phyloP scores from a whole-genome alignment of 2,113 vertebrate species.

The Paradoxurus hermaphroditus region DNA sequence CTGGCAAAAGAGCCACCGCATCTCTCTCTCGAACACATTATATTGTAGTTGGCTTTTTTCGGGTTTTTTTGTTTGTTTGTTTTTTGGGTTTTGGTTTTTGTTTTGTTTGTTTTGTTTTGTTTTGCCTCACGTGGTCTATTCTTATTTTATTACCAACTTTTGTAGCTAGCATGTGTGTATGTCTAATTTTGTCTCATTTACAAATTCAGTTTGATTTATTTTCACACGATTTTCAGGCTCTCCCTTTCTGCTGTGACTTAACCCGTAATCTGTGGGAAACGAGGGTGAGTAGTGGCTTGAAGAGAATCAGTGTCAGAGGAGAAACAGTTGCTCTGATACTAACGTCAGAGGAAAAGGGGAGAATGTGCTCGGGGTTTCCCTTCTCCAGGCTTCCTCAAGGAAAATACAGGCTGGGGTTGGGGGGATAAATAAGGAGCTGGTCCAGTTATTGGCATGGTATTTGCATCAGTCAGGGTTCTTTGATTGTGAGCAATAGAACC shows the following conservation, averaged over 20 bases:
- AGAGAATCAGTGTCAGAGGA: neutral
- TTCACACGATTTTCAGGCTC: constrained; percentile 31
- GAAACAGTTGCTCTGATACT: neutral
- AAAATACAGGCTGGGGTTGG: neutral
- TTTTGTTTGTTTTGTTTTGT: neutral
- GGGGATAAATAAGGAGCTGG: neutral
- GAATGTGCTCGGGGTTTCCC: neutral
- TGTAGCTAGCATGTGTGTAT: neutral
- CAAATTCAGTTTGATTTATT: neutral
- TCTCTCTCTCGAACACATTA: neutral
- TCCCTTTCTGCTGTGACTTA: neutral
- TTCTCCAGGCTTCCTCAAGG: neutral
- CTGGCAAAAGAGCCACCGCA: neutral
- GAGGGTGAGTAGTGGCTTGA: neutral
- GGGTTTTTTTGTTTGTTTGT: no score
- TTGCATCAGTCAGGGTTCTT: neutral
- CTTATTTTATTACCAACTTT: constrained; percentile 13
- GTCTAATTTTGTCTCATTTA: constrained; percentile 37
- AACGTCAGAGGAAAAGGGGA: neutral
- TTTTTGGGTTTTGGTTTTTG: no score
- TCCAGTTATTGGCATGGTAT: neutral
- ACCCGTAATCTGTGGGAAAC: neutral
- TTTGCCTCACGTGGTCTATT: neutral
- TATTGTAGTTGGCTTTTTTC: no score
- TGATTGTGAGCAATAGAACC: neutral